A percentile compares a stretch with the other conserved stretches of the same genome.
These are phyloP conservation scores for Tyto alba DNA, from an alignment of 2,113 vertebrate species.

Conservation along the genomic window DNA sequence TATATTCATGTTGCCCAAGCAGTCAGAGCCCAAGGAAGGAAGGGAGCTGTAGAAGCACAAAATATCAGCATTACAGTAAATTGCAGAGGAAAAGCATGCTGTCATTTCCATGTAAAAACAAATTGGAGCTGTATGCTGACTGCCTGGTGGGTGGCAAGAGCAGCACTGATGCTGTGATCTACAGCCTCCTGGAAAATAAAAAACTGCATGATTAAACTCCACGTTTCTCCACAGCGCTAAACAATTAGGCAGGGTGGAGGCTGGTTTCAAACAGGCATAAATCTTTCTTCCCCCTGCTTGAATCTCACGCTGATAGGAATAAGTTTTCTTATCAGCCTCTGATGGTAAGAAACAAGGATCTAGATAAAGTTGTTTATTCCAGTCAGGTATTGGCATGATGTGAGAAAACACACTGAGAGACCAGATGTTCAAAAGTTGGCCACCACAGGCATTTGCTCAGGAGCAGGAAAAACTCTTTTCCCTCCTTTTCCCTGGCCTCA, in stretches of 20 bases:
- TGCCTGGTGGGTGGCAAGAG: conserved; percentile 1
- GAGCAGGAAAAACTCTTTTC: conserved; percentile 39
- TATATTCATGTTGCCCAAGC: not conserved
- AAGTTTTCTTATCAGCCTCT: conserved; percentile 27
- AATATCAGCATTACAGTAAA: not conserved
- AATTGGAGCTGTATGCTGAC: not conserved
- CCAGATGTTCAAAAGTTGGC: conserved; percentile 32
- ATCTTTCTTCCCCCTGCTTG: conserved; percentile 13
- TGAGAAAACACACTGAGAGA: conserved; percentile 31
- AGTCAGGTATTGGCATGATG: conserved; percentile 40
- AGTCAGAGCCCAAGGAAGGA: not conserved
- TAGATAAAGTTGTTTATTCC: conserved; percentile 61
- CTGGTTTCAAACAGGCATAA: not conserved
- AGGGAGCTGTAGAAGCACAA: not conserved
- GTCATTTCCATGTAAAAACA: not conserved
- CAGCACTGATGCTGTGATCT: not conserved
- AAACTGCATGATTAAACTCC: not conserved
- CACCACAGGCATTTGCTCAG: not conserved
- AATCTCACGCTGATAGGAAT: conserved; percentile 44
- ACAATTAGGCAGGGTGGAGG: conserved; percentile 34
- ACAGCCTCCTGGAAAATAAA: not conserved
- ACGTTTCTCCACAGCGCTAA: not conserved
- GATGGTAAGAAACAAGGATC: conserved; percentile 35
- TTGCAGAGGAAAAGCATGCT: not conserved
- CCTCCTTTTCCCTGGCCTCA: conserved; percentile 4